A percentile compares a stretch with the other conserved stretches of the same genome.
These are phyloP conservation scores for Lepas anatifera DNA, from an alignment of 2,888 invertebrate species.

Conservation along the genomic window DNA sequence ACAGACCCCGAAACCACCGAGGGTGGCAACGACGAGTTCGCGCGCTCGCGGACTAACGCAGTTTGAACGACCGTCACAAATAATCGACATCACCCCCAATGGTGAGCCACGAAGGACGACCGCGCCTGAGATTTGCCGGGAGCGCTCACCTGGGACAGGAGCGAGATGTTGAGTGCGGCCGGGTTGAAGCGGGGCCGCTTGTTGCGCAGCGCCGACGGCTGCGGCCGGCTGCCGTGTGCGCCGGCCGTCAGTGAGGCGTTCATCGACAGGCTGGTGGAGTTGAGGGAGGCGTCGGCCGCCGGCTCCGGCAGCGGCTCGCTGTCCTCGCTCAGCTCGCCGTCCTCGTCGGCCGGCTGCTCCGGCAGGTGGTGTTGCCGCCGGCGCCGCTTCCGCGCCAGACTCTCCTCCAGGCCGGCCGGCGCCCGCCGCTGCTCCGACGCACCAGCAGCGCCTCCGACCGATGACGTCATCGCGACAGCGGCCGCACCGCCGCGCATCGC, in stretches of 20 bases:
- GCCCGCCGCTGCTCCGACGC: background rate
- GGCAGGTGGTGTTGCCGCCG: background rate
- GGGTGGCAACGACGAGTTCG: too few species aligned
- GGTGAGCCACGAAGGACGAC: too few species aligned
- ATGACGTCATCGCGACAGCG: background rate
- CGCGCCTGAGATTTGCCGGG: too few species aligned
- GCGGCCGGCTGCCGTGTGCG: background rate
- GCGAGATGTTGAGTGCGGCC: background rate
- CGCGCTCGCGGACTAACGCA: too few species aligned
- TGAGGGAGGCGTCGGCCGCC: background rate
- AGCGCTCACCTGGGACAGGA: background rate
- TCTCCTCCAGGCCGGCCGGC: background rate
- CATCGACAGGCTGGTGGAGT: background rate
- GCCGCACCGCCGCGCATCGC: background rate
- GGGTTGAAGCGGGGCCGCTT: slow-evolving; percentile 3
- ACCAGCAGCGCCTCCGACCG: background rate
- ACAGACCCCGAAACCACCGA: too few species aligned
- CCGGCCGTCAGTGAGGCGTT: background rate
- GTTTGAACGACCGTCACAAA: too few species aligned
- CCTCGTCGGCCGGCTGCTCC: background rate
- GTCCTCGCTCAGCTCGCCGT: background rate
- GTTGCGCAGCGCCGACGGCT: background rate
- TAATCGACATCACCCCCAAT: too few species aligned
- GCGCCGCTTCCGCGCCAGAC: slow-evolving; percentile 5
- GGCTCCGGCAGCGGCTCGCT: background rate